Base-by-base conservation (phyloP, 2,797 vertebrate genomes). In the Sebastes elongatus region DNA sequence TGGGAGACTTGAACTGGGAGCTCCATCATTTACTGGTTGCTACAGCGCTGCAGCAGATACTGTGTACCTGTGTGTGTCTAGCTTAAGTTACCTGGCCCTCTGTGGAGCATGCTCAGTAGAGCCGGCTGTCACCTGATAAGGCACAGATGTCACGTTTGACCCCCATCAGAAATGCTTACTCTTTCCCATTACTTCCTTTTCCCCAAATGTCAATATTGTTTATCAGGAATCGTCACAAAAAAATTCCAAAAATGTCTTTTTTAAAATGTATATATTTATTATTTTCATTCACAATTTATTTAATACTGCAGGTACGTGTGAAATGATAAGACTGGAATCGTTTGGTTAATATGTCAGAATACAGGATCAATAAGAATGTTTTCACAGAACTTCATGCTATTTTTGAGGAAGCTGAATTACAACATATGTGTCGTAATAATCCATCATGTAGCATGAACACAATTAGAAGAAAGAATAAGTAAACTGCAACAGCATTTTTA, bases 31-130 rank as follows among this genome's bases (percentile, higher is more conserved):
- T 52, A 9, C 80, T 27, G 64, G 67, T 82, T 79, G 75, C 79
- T 59, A 57, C 56, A 22, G 74, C 2, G 61, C 28, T 66, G 42
- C 13, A 64, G 25, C 75, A 71, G 52, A 14, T 20, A 18, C 76
- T 35, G 78, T 56, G 80, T 72, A 11, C 16, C 46, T 49, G 70
- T 61, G 73, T 10, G 66, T 77, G 65, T 78, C 55, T 30, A 78
- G 59, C 72, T 92, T 78, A 35, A 61, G 83, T 94, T 94, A 92
- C 92, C 87, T 80, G 82, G 68, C 60, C 8, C 2, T 65, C 30
- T 56, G 0, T 11, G 62, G 92, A 88, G 90, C 93, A 93, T 92
- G 92, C 92, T 83, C 93, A 90, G 92, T 82, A 65, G 33, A 73
- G 61, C 16, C 16, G 0, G 7, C 71, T 74, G 94, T 89, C 85